phyloP scores from a whole-genome alignment of 2,888 invertebrate species.

The Ctena decussata region DNA sequence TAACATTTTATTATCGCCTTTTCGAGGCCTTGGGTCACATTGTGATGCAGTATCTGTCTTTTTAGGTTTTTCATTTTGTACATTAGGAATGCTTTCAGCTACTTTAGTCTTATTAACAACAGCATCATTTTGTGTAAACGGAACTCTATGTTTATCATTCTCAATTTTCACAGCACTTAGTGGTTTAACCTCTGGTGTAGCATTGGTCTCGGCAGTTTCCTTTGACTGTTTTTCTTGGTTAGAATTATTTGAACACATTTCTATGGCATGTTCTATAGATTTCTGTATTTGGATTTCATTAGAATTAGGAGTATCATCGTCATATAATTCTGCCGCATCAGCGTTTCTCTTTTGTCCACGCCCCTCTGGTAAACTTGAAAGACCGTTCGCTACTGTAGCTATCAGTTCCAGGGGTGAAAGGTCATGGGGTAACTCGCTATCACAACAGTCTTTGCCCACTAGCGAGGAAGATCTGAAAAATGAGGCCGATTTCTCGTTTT shows the following conservation, averaged over 20 bases:
- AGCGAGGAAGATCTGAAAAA: slow-evolving; percentile 54
- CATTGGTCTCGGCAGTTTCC: neutral
- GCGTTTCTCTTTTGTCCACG: slow-evolving; percentile 59
- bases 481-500: slow-evolving; percentile 30
- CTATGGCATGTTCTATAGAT: slow-evolving; percentile 64
- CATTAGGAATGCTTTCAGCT: neutral
- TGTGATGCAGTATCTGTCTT: slow-evolving; percentile 64
- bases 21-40: slow-evolving; percentile 62
- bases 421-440: slow-evolving; percentile 58
- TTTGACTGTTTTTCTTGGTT: neutral
- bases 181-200: neutral
- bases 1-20: slow-evolving; percentile 19
- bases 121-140: neutral
- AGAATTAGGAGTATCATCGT: slow-evolving; percentile 54
- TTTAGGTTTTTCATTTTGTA: slow-evolving; percentile 46
- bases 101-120: neutral
- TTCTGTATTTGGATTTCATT: slow-evolving; percentile 62
- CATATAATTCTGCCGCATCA: slow-evolving; percentile 50
- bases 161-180: neutral
- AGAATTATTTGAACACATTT: slow-evolving; percentile 51
- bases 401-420: slow-evolving; percentile 65
- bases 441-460: slow-evolving; percentile 43
- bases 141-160: neutral
- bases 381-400: slow-evolving; percentile 64
- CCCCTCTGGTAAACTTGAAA: slow-evolving; percentile 57